Evolutionary conservation across 2,888 invertebrate genomes (phyloP).

Genomic region (Amaurobius ferox): DNA sequence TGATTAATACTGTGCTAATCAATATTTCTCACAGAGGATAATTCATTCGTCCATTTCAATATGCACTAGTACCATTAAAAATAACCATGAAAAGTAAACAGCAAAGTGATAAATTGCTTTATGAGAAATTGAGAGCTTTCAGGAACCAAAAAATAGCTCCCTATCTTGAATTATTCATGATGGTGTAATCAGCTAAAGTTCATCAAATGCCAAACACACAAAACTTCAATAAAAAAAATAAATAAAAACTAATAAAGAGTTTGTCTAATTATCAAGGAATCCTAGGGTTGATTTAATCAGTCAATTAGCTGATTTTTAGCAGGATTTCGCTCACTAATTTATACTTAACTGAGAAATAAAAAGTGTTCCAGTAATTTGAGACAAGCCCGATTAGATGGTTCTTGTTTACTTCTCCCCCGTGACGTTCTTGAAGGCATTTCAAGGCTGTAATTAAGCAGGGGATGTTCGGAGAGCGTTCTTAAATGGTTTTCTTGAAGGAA

Average conservation of each 20-base stretch:
- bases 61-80: no score
- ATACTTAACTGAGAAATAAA: conserved; percentile 11
- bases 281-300: conserved; percentile 61
- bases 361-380: conserved; percentile 11
- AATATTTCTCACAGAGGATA: no score
- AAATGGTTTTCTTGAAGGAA: conserved; percentile 34
- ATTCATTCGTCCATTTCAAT: no score
- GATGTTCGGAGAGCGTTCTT: conserved; percentile 9
- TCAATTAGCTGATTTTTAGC: conserved; percentile 46
- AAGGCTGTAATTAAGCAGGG: conserved; percentile 52
- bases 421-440: conserved; percentile 27
- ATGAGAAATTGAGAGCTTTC: conserved; percentile 62
- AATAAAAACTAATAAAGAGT: no score
- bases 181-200: conserved; percentile 18
- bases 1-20: no score
- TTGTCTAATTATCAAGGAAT: conserved; percentile 51
- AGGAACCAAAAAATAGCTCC: conserved; percentile 21
- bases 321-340: conserved; percentile 10
- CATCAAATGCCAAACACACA: not conserved
- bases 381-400: conserved; percentile 27
- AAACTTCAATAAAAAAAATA: not conserved
- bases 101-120: conserved; percentile 60
- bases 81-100: conserved; percentile 5
- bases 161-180: conserved; percentile 57
- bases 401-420: conserved; percentile 25